A percentile compares a stretch with the other conserved stretches of the same genome.
These are phyloP conservation scores for Lasioglossum marginatum DNA, from an alignment of 2,888 invertebrate species.

Conservation along the genomic window DNA sequence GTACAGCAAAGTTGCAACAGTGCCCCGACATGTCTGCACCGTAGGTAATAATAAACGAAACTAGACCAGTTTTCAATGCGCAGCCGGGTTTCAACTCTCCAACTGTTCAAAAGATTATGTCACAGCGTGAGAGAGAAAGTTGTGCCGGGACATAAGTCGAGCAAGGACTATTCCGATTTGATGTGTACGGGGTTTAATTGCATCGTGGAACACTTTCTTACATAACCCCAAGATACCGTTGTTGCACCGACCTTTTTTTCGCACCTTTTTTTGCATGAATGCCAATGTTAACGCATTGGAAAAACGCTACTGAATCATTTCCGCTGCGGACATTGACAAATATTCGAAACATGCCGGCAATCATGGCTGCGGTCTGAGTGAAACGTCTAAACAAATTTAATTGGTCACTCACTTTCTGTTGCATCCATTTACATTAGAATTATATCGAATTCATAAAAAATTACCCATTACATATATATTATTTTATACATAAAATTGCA, in stretches of 20 bases:
- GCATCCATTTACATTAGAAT: background rate
- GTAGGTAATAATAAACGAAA: conserved; percentile 80
- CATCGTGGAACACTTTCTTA: conserved; percentile 51
- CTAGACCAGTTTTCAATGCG: conserved; percentile 78
- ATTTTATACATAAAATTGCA: background rate
- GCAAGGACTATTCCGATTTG: conserved; percentile 64
- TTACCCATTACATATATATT: background rate
- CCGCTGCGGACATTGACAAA: background rate
- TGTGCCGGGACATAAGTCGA: conserved; percentile 50
- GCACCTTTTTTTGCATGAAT: background rate
- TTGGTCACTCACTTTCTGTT: background rate
- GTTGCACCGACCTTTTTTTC: background rate
- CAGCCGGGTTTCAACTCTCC: conserved; percentile 42
- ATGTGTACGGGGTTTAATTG: conserved; percentile 67
- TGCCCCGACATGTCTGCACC: conserved; percentile 78
- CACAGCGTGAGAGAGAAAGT: conserved; percentile 78
- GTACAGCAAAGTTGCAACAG: conserved; percentile 62
- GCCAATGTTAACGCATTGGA: background rate
- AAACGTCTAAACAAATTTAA: background rate
- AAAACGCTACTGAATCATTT: background rate
- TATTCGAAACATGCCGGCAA: background rate
- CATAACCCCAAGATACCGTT: background rate
- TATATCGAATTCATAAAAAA: background rate
- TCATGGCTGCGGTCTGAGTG: background rate
- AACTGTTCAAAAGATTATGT: conserved; percentile 77